These are phyloP conservation scores for Incurvaria masculella DNA, from an alignment of 2,888 invertebrate genomes.

Conservation along the genomic window DNA sequence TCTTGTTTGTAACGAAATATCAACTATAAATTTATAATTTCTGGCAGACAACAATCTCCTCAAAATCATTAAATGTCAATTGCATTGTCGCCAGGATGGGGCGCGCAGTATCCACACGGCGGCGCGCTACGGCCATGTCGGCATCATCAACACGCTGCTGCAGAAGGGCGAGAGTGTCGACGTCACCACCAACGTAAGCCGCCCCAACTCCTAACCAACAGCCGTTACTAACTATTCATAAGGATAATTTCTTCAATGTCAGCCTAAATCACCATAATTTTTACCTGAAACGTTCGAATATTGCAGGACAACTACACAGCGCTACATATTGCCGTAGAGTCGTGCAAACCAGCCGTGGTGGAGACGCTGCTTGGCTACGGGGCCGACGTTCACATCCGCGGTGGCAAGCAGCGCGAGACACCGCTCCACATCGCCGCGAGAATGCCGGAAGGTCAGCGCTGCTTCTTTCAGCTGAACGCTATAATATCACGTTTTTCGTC, in stretches of 20 bases:
- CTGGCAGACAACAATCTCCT: no score
- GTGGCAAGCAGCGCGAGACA: constrained; percentile 87
- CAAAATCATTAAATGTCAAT: no score
- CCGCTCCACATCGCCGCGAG: constrained; percentile 97
- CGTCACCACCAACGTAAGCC: constrained; percentile 89
- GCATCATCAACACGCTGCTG: constrained; percentile 93
- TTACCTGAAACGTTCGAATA: no score
- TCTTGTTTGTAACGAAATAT: no score
- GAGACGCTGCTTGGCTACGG: constrained; percentile 95
- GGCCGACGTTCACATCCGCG: constrained; percentile 94
- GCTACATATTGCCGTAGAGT: constrained; percentile 94
- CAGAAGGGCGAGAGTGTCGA: constrained; percentile 97
- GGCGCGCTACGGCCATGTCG: constrained; percentile 94
- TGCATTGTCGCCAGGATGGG: constrained; percentile 82
- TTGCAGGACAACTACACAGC: constrained; percentile 98
- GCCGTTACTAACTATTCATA: neutral
- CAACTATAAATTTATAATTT: no score
- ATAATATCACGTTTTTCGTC: no score
- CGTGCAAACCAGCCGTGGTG: constrained; percentile 90
- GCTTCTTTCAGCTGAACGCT: no score
- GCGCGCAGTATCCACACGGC: constrained; percentile 98
- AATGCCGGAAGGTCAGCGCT: constrained; percentile 63
- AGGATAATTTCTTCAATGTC: neutral
- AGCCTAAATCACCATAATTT: neutral
- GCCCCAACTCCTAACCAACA: no score